A percentile compares a stretch with the other conserved stretches of the same genome.
These are phyloP conservation scores for Macroramphosus scolopax DNA, from an alignment of 2,797 vertebrate genomes.

Conservation along the genomic window DNA sequence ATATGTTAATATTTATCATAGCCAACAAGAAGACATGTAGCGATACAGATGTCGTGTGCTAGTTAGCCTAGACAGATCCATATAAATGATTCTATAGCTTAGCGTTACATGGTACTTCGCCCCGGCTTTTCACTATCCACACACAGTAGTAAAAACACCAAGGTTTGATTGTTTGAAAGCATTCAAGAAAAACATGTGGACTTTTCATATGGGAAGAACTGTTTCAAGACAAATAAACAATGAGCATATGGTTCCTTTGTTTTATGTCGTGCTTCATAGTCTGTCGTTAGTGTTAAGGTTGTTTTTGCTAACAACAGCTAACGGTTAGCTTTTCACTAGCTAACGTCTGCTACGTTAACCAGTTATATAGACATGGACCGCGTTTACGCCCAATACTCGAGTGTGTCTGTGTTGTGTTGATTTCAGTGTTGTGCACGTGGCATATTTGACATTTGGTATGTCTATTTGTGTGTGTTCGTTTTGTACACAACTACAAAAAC, in stretches of 20 bases:
- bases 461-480: not conserved
- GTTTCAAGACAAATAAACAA: not conserved
- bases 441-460: slow-evolving; percentile 29
- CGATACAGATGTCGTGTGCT: not conserved
- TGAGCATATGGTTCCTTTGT: accelerated
- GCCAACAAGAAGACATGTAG: not conserved
- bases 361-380: slow-evolving; percentile 32
- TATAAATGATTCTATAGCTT: slow-evolving; percentile 1
- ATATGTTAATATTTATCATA: not conserved
- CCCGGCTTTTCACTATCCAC: slow-evolving; percentile 48
- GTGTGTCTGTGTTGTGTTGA: slow-evolving; percentile 47
- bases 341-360: slow-evolving; percentile 50
- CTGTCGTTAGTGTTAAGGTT: slow-evolving; percentile 19
- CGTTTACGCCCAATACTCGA: slow-evolving; percentile 64
- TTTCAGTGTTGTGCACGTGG: slow-evolving; percentile 66
- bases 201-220: not conserved
- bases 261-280: not conserved
- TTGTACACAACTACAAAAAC: not conserved
- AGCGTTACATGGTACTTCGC: slow-evolving; percentile 3
- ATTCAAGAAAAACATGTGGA: slow-evolving; percentile 2
- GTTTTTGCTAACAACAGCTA: slow-evolving; percentile 46
- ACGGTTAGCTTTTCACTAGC: slow-evolving; percentile 47
- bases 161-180: slow-evolving; percentile 23
- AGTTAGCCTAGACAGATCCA: not conserved
- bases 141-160: slow-evolving; percentile 27